Conservation (phyloP, 2,113 vertebrate species). For the Eurypyga helias region DNA sequence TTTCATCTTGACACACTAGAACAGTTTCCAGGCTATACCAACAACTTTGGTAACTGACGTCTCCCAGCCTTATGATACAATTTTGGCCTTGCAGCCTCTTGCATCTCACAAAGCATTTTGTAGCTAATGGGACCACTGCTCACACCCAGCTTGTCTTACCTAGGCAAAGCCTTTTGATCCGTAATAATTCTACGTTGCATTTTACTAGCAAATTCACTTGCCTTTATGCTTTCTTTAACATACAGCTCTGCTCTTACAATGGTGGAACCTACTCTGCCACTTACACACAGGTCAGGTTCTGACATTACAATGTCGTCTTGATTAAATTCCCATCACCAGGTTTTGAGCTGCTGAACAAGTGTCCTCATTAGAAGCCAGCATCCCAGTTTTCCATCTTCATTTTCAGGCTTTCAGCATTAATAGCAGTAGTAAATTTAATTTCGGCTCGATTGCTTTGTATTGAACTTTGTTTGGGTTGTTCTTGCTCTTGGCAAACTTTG, state of each 20-base stretch:
- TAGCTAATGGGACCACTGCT: not conserved
- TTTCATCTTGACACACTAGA: not conserved
- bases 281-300: not conserved
- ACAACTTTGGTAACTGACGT: not conserved
- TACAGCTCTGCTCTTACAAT: not conserved
- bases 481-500: not conserved
- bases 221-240: not conserved
- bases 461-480: not conserved
- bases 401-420: not conserved
- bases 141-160: not conserved
- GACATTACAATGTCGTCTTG: not conserved
- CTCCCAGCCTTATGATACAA: not conserved
- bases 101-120: not conserved
- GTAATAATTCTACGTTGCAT: not conserved
- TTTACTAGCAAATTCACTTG: not conserved
- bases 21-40: not conserved
- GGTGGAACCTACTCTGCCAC: not conserved
- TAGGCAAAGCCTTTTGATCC: not conserved
- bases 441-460: not conserved
- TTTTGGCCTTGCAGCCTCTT: not conserved
- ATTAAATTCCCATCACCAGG: not conserved
- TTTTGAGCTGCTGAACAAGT: not conserved
- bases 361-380: not conserved
- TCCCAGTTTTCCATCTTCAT: not conserved
- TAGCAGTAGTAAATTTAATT: not conserved